Evolutionary conservation across 2,797 vertebrate genomes (phyloP), one percentile per base, ranked within the genome.

Genomic region (Tapera naevia): DNA sequence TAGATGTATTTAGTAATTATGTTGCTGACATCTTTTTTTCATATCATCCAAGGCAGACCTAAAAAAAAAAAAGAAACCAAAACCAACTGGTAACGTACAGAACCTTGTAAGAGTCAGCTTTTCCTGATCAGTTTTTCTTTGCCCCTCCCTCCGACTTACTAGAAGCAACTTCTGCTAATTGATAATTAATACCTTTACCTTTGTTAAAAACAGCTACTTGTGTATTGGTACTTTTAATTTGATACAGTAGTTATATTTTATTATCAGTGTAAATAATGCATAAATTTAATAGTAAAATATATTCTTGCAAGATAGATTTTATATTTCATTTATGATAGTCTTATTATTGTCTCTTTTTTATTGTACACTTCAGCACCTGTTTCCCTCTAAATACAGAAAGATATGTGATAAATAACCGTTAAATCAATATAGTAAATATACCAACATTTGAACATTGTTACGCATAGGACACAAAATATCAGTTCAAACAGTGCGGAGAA

Each of bases 101-200:
- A 96, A 97, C 74, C 91, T 92, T 86, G 9, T 80, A 83, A 91
- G 66, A 96, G 94, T 95, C 90, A 95, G 62, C 57, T 94, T 88
- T 96, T 96, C 75, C 69, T 95, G 76, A 96, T 95, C 93, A 94
- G 76, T 79, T 91, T 93, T 93, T 92, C 33, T 89, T 64, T 88
- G 33, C 37, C 84, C 78, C 71, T 89, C 62, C 72, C 74, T 82
- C 86, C 78, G 62, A 57, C 94, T 96, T 97, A 96, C 97, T 97
- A 95, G 48, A 85, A 97, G 78, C 61, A 97, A 96, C 97, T 97
- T 95, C 81, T 93, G 43, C 88, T 97, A 97, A 97, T 97, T 97
- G 96, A 95, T 97, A 98, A 98, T 98, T 95, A 97, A 97, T 97
- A 97, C 79, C 66, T 97, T 97, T 96, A 86, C 72, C n/a, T 96